phyloP scores from a whole-genome alignment of 2,113 vertebrate genomes.

The Eretmochelys imbricata region DNA sequence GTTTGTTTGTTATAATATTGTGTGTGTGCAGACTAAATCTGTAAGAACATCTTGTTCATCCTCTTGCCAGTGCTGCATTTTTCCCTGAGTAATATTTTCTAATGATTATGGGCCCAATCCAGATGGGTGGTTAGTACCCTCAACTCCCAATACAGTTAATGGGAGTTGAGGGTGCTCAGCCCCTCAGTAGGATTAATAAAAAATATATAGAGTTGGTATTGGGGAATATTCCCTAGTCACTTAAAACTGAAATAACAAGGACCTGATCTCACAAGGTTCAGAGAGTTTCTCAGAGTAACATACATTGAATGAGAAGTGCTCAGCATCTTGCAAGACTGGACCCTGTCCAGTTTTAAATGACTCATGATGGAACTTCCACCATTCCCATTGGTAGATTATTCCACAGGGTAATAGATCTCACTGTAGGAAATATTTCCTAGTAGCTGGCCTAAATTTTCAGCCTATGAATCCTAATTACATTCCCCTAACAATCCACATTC shows the following conservation, averaged over 20 bases:
- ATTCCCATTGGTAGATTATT: not conserved
- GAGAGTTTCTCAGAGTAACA: not conserved
- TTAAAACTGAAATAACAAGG: not conserved
- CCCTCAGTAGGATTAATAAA: too few relatives aligned
- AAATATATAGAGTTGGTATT: not conserved
- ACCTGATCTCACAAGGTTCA: not conserved
- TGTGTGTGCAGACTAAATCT: too few relatives aligned
- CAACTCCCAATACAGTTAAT: too few relatives aligned
- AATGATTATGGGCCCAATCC: too few relatives aligned
- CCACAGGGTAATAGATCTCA: not conserved
- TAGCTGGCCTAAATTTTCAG: not conserved
- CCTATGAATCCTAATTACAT: not conserved
- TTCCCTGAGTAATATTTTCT: too few relatives aligned
- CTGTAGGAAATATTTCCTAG: not conserved
- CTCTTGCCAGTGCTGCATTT: too few relatives aligned
- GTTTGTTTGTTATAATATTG: too few relatives aligned
- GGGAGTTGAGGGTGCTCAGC: too few relatives aligned
- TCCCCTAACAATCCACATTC: not conserved
- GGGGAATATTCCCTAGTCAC: not conserved
- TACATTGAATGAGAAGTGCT: not conserved
- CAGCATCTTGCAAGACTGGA: not conserved
- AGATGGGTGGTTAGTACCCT: too few relatives aligned
- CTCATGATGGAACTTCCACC: not conserved
- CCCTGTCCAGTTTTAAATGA: not conserved
- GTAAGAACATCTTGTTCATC: too few relatives aligned